Base-by-base conservation (phyloP, 2,888 invertebrate species). In the Drosophila neotestacea region DNA sequence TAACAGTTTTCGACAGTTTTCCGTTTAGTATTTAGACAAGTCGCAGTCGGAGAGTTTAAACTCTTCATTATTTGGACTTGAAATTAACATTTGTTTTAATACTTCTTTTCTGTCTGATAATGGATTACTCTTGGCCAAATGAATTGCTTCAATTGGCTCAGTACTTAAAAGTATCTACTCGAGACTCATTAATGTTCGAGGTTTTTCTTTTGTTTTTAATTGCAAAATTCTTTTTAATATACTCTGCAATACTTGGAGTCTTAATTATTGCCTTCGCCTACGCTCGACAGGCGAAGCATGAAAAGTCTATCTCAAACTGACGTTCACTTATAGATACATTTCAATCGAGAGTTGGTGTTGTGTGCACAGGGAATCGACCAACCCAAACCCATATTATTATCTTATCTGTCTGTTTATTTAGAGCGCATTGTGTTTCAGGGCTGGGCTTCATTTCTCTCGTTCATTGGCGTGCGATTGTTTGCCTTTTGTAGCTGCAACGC, bases 401-500 rank as follows among this genome's bases (percentile, higher is more conserved):
- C 61, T 70, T 58, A 70, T 74, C 79, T 65, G 80, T 67, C 42
- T 81, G 76, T 76, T 78, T 78, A 79, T 83, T 81, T 82, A 73
- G 73, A 67, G 79, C 74, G 79, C 85, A 84, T 84, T 83, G 81
- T 85, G 69, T 84, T 85, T 75, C 83, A 83, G 83, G 85, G 85
- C 69, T 69, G 64, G 79, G 77, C 80, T 72, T 60, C 60, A 41
- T 65, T 58, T 52, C 27, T 13, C 61, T 34, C 48, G 66, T 56
- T 51, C 36, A 28, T 67, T 63, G 70, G 34, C 63, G 64, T 56
- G 61, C 64, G 72, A 75, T 72, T 82, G 79, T 83, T 82, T 82
- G 76, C 66, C 66, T 74, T 79, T 52, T 55, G 64, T 61, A 64
- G 70, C 77, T 67, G 69, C 75, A 55, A 65, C 60, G 58, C 61